Conservation (phyloP, 2,113 vertebrate genomes). For the Phalacrocorax carbo region DNA sequence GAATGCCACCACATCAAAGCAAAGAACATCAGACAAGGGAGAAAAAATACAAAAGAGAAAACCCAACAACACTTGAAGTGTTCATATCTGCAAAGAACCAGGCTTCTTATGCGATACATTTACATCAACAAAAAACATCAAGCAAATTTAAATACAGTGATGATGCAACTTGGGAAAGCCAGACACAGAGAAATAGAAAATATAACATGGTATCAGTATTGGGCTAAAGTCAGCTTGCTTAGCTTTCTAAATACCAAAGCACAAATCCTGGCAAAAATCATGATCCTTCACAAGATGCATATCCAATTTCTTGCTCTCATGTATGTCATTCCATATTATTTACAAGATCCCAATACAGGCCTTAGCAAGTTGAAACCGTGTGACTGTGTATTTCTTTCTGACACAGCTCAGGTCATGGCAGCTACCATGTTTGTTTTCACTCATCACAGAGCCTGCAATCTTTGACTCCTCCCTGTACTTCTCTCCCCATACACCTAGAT, state of each 20-base stretch:
- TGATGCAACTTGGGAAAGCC: not conserved
- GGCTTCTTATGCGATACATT: not conserved
- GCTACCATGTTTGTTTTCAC: not conserved
- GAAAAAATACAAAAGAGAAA: not conserved
- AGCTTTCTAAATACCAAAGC: not conserved
- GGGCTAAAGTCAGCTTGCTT: not conserved
- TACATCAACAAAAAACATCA: not conserved
- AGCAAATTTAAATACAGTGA: not conserved
- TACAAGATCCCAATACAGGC: not conserved
- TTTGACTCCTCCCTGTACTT: not conserved
- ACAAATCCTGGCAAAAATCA: not conserved
- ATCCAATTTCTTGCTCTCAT: rapidly evolving
- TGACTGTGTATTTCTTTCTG: not conserved
- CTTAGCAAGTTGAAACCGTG: not conserved
- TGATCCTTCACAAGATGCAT: not conserved
- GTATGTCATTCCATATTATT: not conserved
- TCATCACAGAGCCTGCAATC: not conserved
- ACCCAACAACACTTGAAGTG: not conserved
- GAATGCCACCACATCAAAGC: not conserved
- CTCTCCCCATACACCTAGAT: not conserved
- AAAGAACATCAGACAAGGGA: not conserved
- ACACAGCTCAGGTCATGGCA: not conserved
- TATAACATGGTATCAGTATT: not conserved
- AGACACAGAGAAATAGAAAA: not conserved
- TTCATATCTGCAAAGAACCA: not conserved